phyloP scores from a whole-genome alignment of 2,113 vertebrate species.

The Parus major region DNA sequence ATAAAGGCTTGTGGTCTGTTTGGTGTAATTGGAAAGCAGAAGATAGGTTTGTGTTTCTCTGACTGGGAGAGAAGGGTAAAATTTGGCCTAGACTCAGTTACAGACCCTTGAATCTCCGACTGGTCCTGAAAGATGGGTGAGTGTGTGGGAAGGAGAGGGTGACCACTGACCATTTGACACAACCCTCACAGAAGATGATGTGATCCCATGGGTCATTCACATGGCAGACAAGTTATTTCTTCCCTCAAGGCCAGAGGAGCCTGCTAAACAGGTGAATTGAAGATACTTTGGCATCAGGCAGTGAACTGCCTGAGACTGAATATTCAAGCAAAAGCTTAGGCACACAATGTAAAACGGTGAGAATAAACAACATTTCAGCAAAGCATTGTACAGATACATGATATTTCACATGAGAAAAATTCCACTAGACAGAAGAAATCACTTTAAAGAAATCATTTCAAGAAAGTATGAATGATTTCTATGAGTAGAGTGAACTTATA shows the following conservation, averaged over 20 bases:
- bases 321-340: not conserved
- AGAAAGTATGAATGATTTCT: not conserved
- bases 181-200: not conserved
- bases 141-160: not conserved
- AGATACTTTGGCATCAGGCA: not conserved
- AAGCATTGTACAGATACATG: not conserved
- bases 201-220: not conserved
- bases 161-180: not conserved
- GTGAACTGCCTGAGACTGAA: not conserved
- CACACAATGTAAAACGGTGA: not conserved
- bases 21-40: not conserved
- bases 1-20: not conserved
- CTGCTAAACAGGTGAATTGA: not conserved
- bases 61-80: not conserved
- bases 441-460: not conserved
- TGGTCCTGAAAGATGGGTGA: not conserved
- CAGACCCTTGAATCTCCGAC: not conserved
- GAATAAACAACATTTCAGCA: not conserved
- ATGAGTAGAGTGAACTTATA: not conserved
- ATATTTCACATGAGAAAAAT: not conserved
- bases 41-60: not conserved
- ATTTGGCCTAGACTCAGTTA: not conserved
- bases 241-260: not conserved
- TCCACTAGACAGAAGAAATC: not conserved
- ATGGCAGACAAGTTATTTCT: not conserved